Conservation (phyloP, 2,888 invertebrate species). For the Orgyia antiqua region DNA sequence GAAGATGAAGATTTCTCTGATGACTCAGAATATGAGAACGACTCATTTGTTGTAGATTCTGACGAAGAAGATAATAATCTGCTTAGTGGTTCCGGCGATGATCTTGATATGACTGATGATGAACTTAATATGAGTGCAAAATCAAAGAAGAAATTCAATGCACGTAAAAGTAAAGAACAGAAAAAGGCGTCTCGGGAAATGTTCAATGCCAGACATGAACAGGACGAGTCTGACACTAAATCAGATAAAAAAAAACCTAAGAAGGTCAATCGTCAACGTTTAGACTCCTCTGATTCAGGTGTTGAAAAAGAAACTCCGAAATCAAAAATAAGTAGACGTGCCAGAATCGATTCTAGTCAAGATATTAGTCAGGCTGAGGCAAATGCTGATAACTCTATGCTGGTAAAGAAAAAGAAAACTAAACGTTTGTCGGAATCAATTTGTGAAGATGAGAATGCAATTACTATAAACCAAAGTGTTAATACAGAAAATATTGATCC, state of each 20-base stretch:
- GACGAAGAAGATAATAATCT: constrained; percentile 63
- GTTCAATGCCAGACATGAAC: constrained; percentile 59
- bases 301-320: constrained; percentile 37
- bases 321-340: constrained; percentile 43
- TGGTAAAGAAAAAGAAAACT: constrained; percentile 30
- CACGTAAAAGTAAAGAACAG: constrained; percentile 59
- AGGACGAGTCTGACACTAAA: constrained; percentile 31
- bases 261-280: constrained; percentile 35
- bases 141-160: constrained; percentile 64
- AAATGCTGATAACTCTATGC: constrained; percentile 20
- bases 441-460: constrained; percentile 52
- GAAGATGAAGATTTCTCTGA: constrained; percentile 54
- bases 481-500: constrained; percentile 41
- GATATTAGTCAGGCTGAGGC: constrained; percentile 27
- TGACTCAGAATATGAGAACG: constrained; percentile 69
- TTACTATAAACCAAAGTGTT: constrained; percentile 38
- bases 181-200: constrained; percentile 67
- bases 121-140: constrained; percentile 60
- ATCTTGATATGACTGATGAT: constrained; percentile 60
- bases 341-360: constrained; percentile 51
- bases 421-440: constrained; percentile 39
- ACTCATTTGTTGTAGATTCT: constrained; percentile 75
- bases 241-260: constrained; percentile 32
- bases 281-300: constrained; percentile 42
- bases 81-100: constrained; percentile 63